Conservation (phyloP, 1,140 invertebrate species). For the Drosophila kepulauana region DNA sequence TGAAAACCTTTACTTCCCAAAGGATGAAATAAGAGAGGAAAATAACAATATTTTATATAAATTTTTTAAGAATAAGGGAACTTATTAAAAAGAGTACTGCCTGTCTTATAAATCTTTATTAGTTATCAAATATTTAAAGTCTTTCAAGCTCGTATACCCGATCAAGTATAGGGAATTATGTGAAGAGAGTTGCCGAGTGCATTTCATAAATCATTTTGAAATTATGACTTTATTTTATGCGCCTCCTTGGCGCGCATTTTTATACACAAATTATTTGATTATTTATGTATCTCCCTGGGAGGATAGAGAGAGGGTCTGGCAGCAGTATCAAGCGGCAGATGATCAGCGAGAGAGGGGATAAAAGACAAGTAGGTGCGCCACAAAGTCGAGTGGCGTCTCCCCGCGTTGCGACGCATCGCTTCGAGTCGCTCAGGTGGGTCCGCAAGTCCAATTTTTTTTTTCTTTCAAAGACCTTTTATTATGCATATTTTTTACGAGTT, state of each 20-base stretch:
- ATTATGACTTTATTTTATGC: constrained; percentile 82
- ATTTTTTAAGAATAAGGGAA: too few relatives aligned
- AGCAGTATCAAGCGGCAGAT: background rate
- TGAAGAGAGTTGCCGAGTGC: constrained; percentile 33
- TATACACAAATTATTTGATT: constrained; percentile 76
- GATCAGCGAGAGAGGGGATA: background rate
- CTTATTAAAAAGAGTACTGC: too few relatives aligned
- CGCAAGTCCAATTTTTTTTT: constrained; percentile 22
- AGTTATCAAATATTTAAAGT: too few relatives aligned
- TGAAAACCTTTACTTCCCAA: too few relatives aligned
- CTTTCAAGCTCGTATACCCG: background rate
- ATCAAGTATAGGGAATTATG: constrained; percentile 6
- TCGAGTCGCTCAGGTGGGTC: constrained; percentile 14
- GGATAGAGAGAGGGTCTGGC: background rate
- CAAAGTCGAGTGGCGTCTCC: constrained; percentile 5
- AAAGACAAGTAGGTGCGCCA: constrained; percentile 36
- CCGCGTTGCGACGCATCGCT: constrained; percentile 4
- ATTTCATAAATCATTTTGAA: constrained; percentile 81
- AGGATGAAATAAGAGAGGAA: too few relatives aligned
- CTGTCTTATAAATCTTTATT: too few relatives aligned
- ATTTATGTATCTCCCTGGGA: constrained; percentile 48
- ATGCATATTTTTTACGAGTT: constrained; percentile 57
- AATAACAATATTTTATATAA: too few relatives aligned
- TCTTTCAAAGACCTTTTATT: constrained; percentile 33
- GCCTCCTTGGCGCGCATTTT: constrained; percentile 66